Evolutionary conservation across 2,888 invertebrate species (phyloP).

Genomic region (Melinaea marsaeus): DNA sequence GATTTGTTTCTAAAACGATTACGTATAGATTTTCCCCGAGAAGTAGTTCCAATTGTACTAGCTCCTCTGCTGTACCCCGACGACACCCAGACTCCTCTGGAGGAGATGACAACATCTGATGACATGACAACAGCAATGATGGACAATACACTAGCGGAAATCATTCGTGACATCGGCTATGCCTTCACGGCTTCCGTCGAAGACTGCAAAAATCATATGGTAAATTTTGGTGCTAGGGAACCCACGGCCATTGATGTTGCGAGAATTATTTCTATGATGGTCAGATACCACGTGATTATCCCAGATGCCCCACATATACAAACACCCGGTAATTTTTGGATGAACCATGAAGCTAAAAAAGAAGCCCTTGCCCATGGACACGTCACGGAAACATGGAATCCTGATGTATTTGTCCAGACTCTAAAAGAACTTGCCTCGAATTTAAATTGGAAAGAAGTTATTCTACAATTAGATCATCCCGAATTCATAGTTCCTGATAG

Average conservation of each 20-base stretch:
- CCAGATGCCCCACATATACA: slow-evolving; percentile 83
- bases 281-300: slow-evolving; percentile 83
- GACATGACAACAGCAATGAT: slow-evolving; percentile 80
- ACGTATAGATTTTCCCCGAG: slow-evolving; percentile 91
- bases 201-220: slow-evolving; percentile 90
- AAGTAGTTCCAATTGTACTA: slow-evolving; percentile 92
- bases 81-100: slow-evolving; percentile 81
- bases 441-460: slow-evolving; percentile 95
- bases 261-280: slow-evolving; percentile 90
- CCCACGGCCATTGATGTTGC: slow-evolving; percentile 91
- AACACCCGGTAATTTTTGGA: slow-evolving; percentile 82
- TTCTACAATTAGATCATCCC: slow-evolving; percentile 92
- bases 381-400: slow-evolving; percentile 87
- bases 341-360: slow-evolving; percentile 75
- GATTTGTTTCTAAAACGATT: slow-evolving; percentile 89
- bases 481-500: slow-evolving; percentile 94
- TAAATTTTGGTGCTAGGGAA: slow-evolving; percentile 89
- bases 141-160: slow-evolving; percentile 89
- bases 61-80: slow-evolving; percentile 92
- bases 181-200: slow-evolving; percentile 91
- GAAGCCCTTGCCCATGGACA: slow-evolving; percentile 62
- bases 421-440: slow-evolving; percentile 91
- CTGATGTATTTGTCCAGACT: slow-evolving; percentile 95
- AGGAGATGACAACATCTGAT: slow-evolving; percentile 80
- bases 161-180: slow-evolving; percentile 95